phyloP scores from a whole-genome alignment of 2,113 vertebrate species.

The Brachionichthys hirsutus region DNA sequence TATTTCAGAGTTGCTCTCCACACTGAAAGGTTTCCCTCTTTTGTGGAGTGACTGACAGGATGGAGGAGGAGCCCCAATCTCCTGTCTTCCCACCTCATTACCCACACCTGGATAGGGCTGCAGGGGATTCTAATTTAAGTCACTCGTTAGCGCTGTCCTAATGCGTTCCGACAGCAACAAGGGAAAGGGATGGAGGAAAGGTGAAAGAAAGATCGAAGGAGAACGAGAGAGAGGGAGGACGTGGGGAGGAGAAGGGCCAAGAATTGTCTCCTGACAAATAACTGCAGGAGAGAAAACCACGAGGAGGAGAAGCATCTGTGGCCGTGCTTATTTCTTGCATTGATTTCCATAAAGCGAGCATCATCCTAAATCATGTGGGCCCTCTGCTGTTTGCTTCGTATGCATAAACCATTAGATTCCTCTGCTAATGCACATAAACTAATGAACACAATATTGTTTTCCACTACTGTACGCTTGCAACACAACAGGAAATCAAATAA shows the following conservation, averaged over 20 bases:
- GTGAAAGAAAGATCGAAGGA: slow-evolving; percentile 40
- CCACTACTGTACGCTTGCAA: slow-evolving; percentile 29
- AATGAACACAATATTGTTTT: slow-evolving; percentile 71
- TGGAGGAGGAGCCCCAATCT: slow-evolving; percentile 50
- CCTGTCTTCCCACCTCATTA: slow-evolving; percentile 68
- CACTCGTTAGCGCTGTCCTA: slow-evolving; percentile 68
- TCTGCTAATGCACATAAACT: slow-evolving; percentile 74
- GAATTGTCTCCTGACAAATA: slow-evolving; percentile 34
- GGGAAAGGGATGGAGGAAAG: slow-evolving; percentile 48
- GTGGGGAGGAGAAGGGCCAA: not conserved
- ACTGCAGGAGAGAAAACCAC: slow-evolving; percentile 18
- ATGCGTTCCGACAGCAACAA: slow-evolving; percentile 72
- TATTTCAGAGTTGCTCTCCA: not conserved
- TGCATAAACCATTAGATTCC: slow-evolving; percentile 77
- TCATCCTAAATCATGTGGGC: slow-evolving; percentile 74
- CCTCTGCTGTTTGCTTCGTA: slow-evolving; percentile 64
- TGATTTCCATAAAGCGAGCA: slow-evolving; percentile 81
- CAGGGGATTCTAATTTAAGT: slow-evolving; percentile 70
- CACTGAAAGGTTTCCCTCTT: slow-evolving; percentile 7
- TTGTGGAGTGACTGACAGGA: slow-evolving; percentile 40
- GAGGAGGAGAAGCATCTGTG: slow-evolving; percentile 19
- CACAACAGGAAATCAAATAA: slow-evolving; percentile 76
- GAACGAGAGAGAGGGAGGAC: slow-evolving; percentile 10
- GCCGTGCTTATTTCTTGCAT: slow-evolving; percentile 68
- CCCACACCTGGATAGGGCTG: slow-evolving; percentile 66